phyloP scores from a whole-genome alignment of 1,140 invertebrate species.

The Aphelinus atriplicis region DNA sequence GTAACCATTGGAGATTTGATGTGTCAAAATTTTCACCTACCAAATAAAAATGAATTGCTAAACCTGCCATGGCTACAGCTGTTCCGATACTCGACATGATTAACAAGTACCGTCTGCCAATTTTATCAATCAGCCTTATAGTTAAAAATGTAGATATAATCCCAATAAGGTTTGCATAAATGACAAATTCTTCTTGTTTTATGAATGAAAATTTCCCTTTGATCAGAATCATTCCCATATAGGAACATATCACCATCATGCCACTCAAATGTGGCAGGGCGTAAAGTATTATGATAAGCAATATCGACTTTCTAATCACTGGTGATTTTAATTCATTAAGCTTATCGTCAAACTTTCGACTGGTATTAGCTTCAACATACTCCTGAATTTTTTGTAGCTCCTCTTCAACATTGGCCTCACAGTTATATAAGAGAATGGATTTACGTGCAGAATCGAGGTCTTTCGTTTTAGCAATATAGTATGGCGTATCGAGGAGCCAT shows the following conservation, averaged over 20 bases:
- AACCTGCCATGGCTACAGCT: conserved; percentile 64
- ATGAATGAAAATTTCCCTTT: conserved; percentile 65
- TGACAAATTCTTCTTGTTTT: conserved; percentile 66
- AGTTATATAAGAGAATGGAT: conserved; percentile 12
- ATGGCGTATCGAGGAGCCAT: conserved; percentile 2
- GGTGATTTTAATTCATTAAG: background rate
- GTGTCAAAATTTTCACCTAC: conserved; percentile 63
- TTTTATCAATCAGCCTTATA: conserved; percentile 73
- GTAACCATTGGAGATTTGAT: conserved; percentile 42
- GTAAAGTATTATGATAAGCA: conserved; percentile 73
- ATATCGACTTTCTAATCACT: conserved; percentile 66
- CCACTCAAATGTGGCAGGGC: conserved; percentile 80
- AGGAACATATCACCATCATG: conserved; percentile 77
- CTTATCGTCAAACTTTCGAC: background rate
- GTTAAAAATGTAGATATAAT: conserved; percentile 70
- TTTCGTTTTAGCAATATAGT: conserved; percentile 1
- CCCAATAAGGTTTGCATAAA: conserved; percentile 75
- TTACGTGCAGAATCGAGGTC: background rate
- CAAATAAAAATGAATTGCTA: conserved; percentile 73
- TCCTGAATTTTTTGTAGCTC: background rate
- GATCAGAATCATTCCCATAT: conserved; percentile 78
- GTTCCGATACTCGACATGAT: conserved; percentile 69
- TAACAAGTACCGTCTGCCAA: conserved; percentile 75
- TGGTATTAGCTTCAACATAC: background rate
- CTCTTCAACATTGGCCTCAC: background rate